Base-by-base conservation (phyloP, 1,140 invertebrate genomes). In the Melanaphis sacchari region DNA sequence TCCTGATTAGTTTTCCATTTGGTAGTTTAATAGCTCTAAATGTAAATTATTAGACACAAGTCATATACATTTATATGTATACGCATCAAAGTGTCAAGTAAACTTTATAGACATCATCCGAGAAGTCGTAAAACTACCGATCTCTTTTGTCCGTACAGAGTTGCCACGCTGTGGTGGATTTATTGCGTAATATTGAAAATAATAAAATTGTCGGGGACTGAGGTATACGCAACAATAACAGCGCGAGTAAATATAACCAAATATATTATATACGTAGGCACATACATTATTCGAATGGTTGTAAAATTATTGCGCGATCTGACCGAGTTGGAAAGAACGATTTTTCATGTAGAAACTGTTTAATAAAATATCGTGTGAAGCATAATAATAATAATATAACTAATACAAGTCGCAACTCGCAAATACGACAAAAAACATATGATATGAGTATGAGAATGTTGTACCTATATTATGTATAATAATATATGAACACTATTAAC, bases 1-100 rank as follows among this genome's bases (percentile, higher is more conserved):
- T 40, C 21, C 88, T 54, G 88, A 89, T 89, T 89, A 89, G 88
- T 89, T 89, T 89, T 89, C 88, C 88, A 54, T 89, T 89, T 54
- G 49, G 88, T 40, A 1, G 88, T 89, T 89, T 89, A 89, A 89
- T 38, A 31, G 49, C 88, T 52, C 6, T 36, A 36, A 89, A 54
- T 54, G 88, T 89, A 89, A 89, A 89, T 89, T 18, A 89, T 89
- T 38, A 38, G 6, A 84, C 38, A 36, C 87, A 22, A 46, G 41
- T 87, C 41, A 22, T 87, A 46, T 26, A 41, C 11, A 41, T 8
- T 7, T 40, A 26, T 3, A 46, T 43, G 15, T 46, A 46, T 43
- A 6, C n/a, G 36, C 46, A 46, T 46, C 43, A 52, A 89, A 54
- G 88, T 89, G 88, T 89, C 88, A 89, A 89, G 46, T 54, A 54